Conservation (phyloP, 2,888 invertebrate genomes). For the Agrilus cyanescens region DNA sequence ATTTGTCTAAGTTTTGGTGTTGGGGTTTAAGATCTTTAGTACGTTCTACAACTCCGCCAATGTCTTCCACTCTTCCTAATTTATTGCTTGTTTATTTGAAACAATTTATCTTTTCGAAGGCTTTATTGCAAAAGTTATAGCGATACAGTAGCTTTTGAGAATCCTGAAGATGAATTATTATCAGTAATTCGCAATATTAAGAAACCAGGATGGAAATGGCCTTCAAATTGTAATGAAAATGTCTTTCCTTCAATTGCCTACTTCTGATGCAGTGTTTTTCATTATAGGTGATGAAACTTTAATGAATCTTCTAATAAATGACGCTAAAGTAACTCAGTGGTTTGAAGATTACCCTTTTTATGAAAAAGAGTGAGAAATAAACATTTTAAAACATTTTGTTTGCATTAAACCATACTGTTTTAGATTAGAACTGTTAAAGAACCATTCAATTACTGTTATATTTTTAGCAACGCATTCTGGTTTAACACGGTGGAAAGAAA, state of each 20-base stretch:
- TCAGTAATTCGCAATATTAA: constrained; percentile 64
- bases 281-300: constrained; percentile 10
- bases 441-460: constrained; percentile 65
- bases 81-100: no score
- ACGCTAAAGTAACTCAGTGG: constrained; percentile 27
- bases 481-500: constrained; percentile 65
- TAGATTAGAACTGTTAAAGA: constrained; percentile 66
- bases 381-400: background rate
- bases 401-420: constrained; percentile 12
- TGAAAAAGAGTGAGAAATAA: no score
- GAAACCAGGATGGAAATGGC: constrained; percentile 24
- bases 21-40: no score
- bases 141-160: constrained; percentile 35
- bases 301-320: constrained; percentile 23
- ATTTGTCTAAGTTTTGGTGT: no score
- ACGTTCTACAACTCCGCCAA: no score
- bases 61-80: no score
- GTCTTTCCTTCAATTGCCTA: no score
- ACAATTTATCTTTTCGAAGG: constrained; percentile 5
- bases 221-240: constrained; percentile 4
- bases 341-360: constrained; percentile 18
- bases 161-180: constrained; percentile 58
- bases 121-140: constrained; percentile 15
- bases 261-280: no score
- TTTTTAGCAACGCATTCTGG: constrained; percentile 86